Base-by-base conservation (phyloP, 1,140 invertebrate species). In the Caerostris extrusa region DNA sequence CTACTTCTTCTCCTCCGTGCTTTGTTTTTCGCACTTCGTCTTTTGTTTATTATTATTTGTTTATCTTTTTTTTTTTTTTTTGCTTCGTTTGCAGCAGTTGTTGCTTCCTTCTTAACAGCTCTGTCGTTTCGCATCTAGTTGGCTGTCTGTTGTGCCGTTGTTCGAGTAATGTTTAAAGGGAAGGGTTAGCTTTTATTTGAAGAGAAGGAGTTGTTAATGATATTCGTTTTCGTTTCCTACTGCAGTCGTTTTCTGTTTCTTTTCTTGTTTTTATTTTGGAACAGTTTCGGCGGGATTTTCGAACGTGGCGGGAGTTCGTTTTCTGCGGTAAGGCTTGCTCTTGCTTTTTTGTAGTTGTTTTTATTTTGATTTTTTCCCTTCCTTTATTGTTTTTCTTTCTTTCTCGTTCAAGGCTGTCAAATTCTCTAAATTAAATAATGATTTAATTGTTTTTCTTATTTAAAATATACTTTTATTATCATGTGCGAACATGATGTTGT, bases 271-370 rank as follows among this genome's bases (percentile, higher is more conserved):
- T 34, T 34, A 34, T 1, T 34, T 34, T 34, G 34, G 34, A 77
- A 77, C 71, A 77, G 71, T 53, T 77, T 77, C 71, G 34, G 71
- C 71, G 71, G 71, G 71, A 77, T 34, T 77, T 77, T 77, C 71
- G 71, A 77, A 77, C 34, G 34, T 34, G 19, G 71, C 8, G 19
- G 34, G 5, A 50, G 19, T 50, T 10, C 53, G 12, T 34, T 77
- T 34, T 10, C 34, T 77, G 34, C 71, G 71, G 71, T 77, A 77
- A 77, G 71, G 10, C 71, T 50, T 77, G 71, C 34, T 77, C 71
- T 34, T 8, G 8, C 50, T 77, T 12, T 69, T 77, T 19, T 34
- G 12, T 77, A 8, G 8, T 50, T 77, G 34, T 50, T 77, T 77
- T 53, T 17, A 64, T 50, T 67, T 67, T 64, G 10, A 55, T 10